A percentile compares a stretch with the other conserved stretches of the same genome.
These are phyloP conservation scores for Scortum barcoo DNA, from an alignment of 2,113 vertebrate genomes.

Conservation along the genomic window DNA sequence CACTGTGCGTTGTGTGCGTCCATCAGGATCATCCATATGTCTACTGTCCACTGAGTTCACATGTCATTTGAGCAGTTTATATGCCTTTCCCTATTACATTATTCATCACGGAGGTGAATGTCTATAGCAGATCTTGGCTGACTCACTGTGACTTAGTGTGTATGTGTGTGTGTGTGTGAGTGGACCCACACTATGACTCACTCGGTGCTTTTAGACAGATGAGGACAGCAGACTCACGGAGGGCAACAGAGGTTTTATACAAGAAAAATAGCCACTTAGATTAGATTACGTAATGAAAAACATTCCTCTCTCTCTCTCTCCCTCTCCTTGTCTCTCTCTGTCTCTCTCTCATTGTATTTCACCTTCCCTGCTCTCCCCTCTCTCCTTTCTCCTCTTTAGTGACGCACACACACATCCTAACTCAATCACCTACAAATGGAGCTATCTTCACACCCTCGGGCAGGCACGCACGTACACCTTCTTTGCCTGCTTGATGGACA, in stretches of 20 bases:
- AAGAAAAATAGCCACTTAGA: constrained; percentile 82
- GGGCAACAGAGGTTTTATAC: constrained; percentile 78
- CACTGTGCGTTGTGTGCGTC: constrained; percentile 20
- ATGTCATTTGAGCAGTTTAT: constrained; percentile 76
- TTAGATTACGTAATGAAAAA: constrained; percentile 78
- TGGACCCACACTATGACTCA: constrained; percentile 74
- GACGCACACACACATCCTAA: constrained; percentile 53
- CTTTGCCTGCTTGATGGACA: constrained; percentile 4
- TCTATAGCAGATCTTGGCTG: constrained; percentile 76
- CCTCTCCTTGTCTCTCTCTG: constrained; percentile 19
- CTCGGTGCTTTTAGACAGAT: constrained; percentile 82
- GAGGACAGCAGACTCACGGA: constrained; percentile 77
- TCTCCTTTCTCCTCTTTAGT: constrained; percentile 3
- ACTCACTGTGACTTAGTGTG: constrained; percentile 74
- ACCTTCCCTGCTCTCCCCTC: neutral
- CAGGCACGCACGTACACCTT: constrained; percentile 8
- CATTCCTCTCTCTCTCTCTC: constrained; percentile 37
- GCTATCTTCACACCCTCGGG: constrained; percentile 62
- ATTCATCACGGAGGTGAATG: constrained; percentile 77
- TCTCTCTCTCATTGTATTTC: constrained; percentile 33
- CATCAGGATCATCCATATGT: constrained; percentile 65
- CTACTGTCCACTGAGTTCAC: constrained; percentile 49
- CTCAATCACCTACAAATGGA: constrained; percentile 73
- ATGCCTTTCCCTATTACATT: constrained; percentile 72
- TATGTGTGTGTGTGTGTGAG: constrained; percentile 54